Percentiles rank a stretch among this genome's conserved stretches.
Conservation (phyloP, 92 coral and sea anemone species). For the Diadumene lineata region DNA sequence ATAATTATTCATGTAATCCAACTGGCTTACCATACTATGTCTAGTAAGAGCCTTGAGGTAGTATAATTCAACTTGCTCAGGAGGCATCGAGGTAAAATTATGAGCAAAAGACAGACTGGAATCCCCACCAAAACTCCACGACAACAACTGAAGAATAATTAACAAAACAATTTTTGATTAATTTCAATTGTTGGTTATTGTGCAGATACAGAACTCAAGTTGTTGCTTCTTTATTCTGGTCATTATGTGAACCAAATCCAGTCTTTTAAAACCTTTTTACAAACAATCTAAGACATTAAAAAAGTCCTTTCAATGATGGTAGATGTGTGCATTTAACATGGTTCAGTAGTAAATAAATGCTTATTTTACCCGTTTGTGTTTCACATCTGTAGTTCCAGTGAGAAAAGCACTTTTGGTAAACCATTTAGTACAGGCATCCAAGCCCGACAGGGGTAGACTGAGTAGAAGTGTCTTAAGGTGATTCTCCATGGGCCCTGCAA, state of each 20-base stretch:
- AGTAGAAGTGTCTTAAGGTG: conserved; percentile 50
- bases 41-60: conserved; percentile 83
- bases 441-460: conserved; percentile 71
- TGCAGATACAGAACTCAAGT: too few species aligned
- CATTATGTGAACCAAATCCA: too few species aligned
- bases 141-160: conserved; percentile 47
- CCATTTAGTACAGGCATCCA: conserved; percentile 88
- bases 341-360: too few species aligned
- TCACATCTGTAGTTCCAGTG: conserved; percentile 75
- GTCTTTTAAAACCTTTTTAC: too few species aligned
- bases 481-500: conserved; percentile 49
- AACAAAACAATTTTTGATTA: too few species aligned
- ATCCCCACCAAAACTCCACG: conserved; percentile 89
- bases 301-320: too few species aligned
- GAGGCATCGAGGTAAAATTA: conserved; percentile 81
- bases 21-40: conserved; percentile 78
- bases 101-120: conserved; percentile 71
- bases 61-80: conserved; percentile 81
- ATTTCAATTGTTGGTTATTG: too few species aligned
- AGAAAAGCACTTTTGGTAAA: conserved; percentile 85
- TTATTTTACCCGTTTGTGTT: conserved; percentile 84
- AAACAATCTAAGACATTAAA: too few species aligned
- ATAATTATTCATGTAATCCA: too few species aligned
- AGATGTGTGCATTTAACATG: too few species aligned
- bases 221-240: too few species aligned